A percentile compares a stretch with the other conserved stretches of the same genome.
phyloP scores from a whole-genome alignment of 2,888 invertebrate genomes.

The Harpalus rufipes region DNA sequence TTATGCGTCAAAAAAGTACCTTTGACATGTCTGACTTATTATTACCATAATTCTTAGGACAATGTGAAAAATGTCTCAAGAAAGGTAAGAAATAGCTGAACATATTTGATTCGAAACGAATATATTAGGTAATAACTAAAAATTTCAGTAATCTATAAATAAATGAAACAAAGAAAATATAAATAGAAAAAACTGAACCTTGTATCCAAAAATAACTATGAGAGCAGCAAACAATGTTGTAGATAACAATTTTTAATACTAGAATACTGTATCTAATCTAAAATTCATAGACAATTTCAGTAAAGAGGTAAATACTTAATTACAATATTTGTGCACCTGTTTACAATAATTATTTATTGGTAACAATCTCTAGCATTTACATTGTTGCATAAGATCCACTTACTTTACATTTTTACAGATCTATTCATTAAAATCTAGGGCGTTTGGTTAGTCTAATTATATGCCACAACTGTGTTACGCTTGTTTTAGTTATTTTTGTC shows the following conservation, averaged over 20 bases:
- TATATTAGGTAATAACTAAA: not conserved
- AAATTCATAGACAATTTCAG: not conserved
- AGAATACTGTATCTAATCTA: not conserved
- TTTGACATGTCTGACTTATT: not conserved
- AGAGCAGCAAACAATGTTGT: not conserved
- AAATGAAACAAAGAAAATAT: not conserved
- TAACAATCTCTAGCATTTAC: not conserved
- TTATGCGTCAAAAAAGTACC: not conserved
- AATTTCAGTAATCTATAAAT: not conserved
- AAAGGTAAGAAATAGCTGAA: too few relatives aligned
- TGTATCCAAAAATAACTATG: conserved; percentile 8
- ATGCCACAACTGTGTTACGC: conserved; percentile 12
- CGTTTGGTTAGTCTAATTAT: conserved; percentile 8
- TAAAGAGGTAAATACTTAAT: not conserved
- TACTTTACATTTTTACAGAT: not conserved
- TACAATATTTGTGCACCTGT: not conserved
- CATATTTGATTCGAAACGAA: too few relatives aligned
- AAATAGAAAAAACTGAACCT: conserved; percentile 1
- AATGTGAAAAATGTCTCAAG: not conserved
- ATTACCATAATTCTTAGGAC: not conserved
- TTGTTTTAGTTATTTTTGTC: conserved; percentile 6
- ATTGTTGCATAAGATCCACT: not conserved
- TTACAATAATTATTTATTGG: not conserved
- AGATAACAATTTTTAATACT: conserved; percentile 9
- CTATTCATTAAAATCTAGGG: conserved; percentile 5